Base-by-base conservation (phyloP, 2,113 vertebrate species). In the Coturnix japonica region DNA sequence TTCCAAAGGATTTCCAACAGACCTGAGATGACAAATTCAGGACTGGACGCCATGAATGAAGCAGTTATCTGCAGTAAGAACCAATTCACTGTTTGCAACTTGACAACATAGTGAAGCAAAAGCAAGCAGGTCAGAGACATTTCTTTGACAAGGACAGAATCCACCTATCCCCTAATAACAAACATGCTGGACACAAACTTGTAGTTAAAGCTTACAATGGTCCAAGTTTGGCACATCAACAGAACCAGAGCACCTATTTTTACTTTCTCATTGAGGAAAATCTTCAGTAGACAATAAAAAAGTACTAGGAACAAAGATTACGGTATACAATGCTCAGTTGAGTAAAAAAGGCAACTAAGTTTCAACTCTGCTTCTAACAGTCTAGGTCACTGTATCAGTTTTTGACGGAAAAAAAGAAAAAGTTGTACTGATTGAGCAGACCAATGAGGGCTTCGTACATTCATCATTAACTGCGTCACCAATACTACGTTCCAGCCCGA, bases 221-320 rank as follows among this genome's bases (percentile, higher is more conserved):
- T 95, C 89, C 91, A 91, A 94, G 92, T 97, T 97, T 98, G 97
- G 97, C 97, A 98, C 95, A 57, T 73, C 71, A 93, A 92, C 93
- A 93, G 93, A 95, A 96, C 91, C 91, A 94, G 95, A 97, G 96
- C 87, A 93, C 90, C 94, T 85, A 66, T 93, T 94, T 91, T 91
- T 30, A 85, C 81, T 88, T 87, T 61, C 71, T 91, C 82, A 30
- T 77, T 4, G 30, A 95, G 64, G 46, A 87, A 49, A 43, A 13
- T 78, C 80, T 84, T 49, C 77, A 72, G 85, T 91, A 66, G 54
- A 90, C 93, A 79, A 85, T 92, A 93, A 91, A 92, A 80, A 96
- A 92, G 92, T 93, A 82, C 81, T 92, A 93, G 66, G 66, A 87
- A 77, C 79, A 95, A 84, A 77, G 72, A 77, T 85, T 87, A 84